Percentiles rank a stretch among this genome's conserved stretches.
Evolutionary conservation across 53 echinoderm and acorn worm species (phyloP).

Genomic region (Astropecten irregularis): DNA sequence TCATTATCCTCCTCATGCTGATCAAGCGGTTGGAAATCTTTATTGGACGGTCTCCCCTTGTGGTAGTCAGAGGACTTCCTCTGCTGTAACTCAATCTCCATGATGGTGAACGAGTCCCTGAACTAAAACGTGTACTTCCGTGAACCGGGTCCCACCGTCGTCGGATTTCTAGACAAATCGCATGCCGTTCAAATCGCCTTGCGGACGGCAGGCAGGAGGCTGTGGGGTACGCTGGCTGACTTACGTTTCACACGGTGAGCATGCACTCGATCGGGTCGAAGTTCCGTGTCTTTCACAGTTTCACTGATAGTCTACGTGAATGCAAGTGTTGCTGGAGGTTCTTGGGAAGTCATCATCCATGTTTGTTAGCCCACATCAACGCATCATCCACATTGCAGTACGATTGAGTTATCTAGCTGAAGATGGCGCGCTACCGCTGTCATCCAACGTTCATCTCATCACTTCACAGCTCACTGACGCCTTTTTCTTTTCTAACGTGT

Average conservation of each 20-base stretch:
- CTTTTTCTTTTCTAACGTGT: not conserved
- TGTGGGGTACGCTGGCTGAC: too few species aligned
- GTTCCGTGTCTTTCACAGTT: too few species aligned
- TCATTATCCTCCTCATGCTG: constrained; percentile 20
- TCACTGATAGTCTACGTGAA: too few species aligned
- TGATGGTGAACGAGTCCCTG: too few species aligned
- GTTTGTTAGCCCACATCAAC: not conserved
- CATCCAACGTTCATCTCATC: too few species aligned
- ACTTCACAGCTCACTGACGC: not conserved
- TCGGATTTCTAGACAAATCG: not conserved
- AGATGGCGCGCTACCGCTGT: constrained; percentile 3
- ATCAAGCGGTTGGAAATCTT: constrained; percentile 38
- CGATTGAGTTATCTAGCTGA: not conserved
- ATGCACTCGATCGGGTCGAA: too few species aligned
- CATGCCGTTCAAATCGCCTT: not conserved
- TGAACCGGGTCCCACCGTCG: too few species aligned
- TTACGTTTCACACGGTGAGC: too few species aligned
- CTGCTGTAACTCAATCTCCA: constrained; percentile 29
- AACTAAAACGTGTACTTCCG: too few species aligned
- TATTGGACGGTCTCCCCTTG: constrained; percentile 29
- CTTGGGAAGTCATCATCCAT: too few species aligned
- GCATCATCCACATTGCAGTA: not conserved
- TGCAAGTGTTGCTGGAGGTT: too few species aligned
- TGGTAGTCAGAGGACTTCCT: not conserved
- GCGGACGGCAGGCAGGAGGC: too few species aligned